These are phyloP conservation scores for Nemopilema nomurai DNA, from an alignment of 30 jellyfish, hydroid and myxozoan genomes.

Conservation along the genomic window DNA sequence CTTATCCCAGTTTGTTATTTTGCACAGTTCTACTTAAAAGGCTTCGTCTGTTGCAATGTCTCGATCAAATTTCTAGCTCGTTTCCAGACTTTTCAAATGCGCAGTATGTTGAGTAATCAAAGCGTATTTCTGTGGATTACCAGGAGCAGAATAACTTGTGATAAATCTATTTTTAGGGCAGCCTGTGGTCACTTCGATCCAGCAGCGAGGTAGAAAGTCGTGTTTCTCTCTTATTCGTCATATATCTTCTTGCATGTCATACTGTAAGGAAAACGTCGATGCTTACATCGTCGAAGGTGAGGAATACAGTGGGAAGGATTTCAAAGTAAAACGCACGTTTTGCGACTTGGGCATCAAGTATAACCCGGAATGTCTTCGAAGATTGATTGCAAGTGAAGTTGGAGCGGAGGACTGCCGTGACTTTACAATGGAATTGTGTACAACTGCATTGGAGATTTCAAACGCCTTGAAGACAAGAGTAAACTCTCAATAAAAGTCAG, in stretches of 20 bases:
- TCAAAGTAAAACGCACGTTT: conserved; percentile 41
- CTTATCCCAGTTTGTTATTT: no score
- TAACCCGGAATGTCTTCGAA: conserved; percentile 36
- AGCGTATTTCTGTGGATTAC: no score
- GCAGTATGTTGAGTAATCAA: no score
- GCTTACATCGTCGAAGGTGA: conserved; percentile 52
- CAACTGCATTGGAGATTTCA: not conserved
- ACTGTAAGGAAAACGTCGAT: conserved; percentile 24
- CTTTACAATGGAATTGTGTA: not conserved
- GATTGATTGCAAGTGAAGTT: not conserved
- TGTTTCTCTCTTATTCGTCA: not conserved
- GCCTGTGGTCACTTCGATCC: not conserved
- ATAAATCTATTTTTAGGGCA: not conserved
- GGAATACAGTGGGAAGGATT: conserved; percentile 50
- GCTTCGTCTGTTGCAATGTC: no score
- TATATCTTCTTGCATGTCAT: not conserved
- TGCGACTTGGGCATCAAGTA: conserved; percentile 57
- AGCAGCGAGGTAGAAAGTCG: not conserved
- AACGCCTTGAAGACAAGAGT: not conserved
- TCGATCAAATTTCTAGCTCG: no score
- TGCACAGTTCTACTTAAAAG: no score
- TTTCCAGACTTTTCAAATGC: not conserved
- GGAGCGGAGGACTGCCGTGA: not conserved
- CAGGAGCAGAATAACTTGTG: no score
- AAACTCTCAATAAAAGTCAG: not conserved